Evolutionary conservation across 2,113 vertebrate genomes (phyloP).

Genomic region (Leptodactylus fuscus): DNA sequence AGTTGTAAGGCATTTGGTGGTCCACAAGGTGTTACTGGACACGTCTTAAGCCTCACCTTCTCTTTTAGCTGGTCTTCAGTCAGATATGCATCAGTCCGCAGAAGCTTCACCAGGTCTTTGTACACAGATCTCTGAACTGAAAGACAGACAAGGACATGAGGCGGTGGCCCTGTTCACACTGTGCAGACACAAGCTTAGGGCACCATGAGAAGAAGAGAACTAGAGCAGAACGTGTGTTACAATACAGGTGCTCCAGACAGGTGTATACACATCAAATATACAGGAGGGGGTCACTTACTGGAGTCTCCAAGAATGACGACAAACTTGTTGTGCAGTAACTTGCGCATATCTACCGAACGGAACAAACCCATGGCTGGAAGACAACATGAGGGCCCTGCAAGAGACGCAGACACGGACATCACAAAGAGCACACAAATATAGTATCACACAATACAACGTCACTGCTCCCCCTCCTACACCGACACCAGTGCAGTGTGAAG

Average conservation of each 20-base stretch:
- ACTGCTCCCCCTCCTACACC: no score
- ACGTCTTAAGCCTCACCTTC: slow-evolving; percentile 68
- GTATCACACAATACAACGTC: no score
- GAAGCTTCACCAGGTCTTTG: slow-evolving; percentile 82
- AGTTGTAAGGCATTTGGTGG: no score
- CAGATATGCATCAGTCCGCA: slow-evolving; percentile 78
- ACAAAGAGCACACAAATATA: not conserved
- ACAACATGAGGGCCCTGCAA: not conserved
- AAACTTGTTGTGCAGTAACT: not conserved
- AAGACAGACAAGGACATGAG: slow-evolving; percentile 12
- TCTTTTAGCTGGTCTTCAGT: slow-evolving; percentile 70
- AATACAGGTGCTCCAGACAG: no score
- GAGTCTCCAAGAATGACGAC: not conserved
- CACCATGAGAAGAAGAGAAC: no score
- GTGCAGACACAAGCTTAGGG: no score
- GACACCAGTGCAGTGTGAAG: no score
- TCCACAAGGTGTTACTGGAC: no score
- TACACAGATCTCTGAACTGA: slow-evolving; percentile 81
- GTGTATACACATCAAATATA: no score
- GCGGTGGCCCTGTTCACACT: not conserved
- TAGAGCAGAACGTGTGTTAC: not conserved
- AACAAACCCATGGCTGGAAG: not conserved
- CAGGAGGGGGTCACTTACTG: not conserved
- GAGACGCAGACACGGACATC: not conserved
- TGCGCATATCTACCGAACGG: not conserved